These are phyloP conservation scores for Trachemys scripta DNA, from an alignment of 2,113 vertebrate species.

Conservation along the genomic window DNA sequence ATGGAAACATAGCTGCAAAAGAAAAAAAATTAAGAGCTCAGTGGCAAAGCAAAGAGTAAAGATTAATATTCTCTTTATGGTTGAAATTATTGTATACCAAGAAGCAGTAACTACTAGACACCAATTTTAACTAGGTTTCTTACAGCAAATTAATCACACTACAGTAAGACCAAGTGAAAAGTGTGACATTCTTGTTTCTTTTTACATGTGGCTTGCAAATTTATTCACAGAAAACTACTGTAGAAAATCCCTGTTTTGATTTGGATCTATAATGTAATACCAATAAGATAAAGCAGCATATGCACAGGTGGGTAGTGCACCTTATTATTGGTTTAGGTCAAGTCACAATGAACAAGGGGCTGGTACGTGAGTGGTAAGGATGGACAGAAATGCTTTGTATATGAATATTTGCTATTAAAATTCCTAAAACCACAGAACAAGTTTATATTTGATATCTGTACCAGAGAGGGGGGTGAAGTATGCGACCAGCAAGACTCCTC, in stretches of 20 bases:
- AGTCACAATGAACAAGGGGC: not conserved
- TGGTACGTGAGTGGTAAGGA: not conserved
- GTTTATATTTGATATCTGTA: not conserved
- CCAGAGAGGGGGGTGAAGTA: not conserved
- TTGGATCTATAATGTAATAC: not conserved
- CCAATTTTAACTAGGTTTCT: not conserved
- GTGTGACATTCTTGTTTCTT: not conserved
- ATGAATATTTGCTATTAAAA: not conserved
- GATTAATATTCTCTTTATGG: not conserved
- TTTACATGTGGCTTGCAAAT: not conserved
- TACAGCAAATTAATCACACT: not conserved
- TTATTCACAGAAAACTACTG: not conserved
- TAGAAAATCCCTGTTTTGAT: accelerated
- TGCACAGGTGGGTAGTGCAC: not conserved
- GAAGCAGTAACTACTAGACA: not conserved
- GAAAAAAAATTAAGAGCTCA: constrained; percentile 39
- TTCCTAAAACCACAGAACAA: not conserved
- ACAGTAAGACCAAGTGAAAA: not conserved
- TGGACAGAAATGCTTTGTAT: not conserved
- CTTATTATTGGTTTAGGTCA: not conserved
- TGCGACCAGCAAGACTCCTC: not conserved
- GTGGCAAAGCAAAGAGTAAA: not conserved
- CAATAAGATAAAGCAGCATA: not conserved
- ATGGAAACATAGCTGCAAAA: constrained; percentile 88
- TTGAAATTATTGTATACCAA: not conserved